Percentiles rank a stretch among this genome's conserved stretches.
phyloP scores from a whole-genome alignment of 2,888 invertebrate genomes.

The Gerris lacustris region DNA sequence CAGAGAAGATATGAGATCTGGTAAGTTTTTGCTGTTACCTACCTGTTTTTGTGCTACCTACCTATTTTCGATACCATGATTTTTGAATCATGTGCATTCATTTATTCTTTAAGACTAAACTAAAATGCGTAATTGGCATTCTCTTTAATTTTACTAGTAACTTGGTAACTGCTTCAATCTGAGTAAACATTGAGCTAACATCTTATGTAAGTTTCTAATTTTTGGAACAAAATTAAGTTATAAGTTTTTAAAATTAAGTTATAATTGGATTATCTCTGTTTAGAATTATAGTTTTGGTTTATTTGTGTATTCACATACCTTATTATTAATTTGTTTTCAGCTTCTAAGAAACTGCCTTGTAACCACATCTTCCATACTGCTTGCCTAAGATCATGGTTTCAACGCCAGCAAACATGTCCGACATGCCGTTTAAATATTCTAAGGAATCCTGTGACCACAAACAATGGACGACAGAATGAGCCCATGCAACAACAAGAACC shows the following conservation, averaged over 20 bases:
- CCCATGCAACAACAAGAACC: conserved; percentile 28
- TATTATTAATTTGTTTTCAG: conserved; percentile 34
- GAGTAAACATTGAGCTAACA: no score
- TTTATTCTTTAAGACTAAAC: no score
- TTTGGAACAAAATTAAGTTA: no score
- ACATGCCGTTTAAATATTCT: conserved; percentile 88
- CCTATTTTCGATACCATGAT: no score
- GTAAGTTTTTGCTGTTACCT: conserved; percentile 32
- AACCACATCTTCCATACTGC: conserved; percentile 98
- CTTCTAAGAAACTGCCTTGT: conserved; percentile 93
- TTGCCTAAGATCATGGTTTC: conserved; percentile 97
- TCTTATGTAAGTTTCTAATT: no score
- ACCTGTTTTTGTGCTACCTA: no score
- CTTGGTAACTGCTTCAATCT: no score
- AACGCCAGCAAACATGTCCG: conserved; percentile 98
- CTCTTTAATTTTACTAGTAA: no score
- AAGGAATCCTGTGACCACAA: conserved; percentile 31
- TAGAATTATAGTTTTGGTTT: not conserved
- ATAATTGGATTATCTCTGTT: not conserved
- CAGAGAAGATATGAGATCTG: conserved; percentile 67
- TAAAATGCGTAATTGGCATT: no score
- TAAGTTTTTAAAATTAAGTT: no score
- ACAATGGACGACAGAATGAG: conserved; percentile 29
- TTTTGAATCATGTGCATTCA: no score
- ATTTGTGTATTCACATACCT: not conserved